phyloP scores from a whole-genome alignment of 2,888 invertebrate genomes.

The Mimas tiliae region DNA sequence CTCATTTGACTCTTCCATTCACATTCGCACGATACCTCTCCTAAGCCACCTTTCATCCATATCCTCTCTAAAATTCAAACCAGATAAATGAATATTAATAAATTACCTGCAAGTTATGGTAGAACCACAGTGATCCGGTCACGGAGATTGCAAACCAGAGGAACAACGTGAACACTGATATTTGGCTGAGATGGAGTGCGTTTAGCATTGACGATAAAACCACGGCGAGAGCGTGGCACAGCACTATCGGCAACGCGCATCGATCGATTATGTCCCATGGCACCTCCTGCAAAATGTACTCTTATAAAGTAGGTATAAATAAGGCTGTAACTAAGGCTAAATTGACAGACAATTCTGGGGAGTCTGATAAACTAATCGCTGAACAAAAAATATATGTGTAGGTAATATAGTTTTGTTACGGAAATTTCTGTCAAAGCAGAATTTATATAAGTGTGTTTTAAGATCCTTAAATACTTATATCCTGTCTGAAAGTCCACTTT shows the following conservation, averaged over 20 bases:
- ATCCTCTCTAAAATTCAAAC: not conserved
- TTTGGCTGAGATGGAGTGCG: conserved; percentile 88
- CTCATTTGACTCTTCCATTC: too few relatives aligned
- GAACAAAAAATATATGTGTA: too few relatives aligned
- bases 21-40: too few relatives aligned
- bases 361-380: too few relatives aligned
- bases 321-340: too few relatives aligned
- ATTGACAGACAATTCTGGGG: too few relatives aligned
- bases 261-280: conserved; percentile 90
- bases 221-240: conserved; percentile 92
- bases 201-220: conserved; percentile 90
- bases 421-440: too few relatives aligned
- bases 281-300: conserved; percentile 78
- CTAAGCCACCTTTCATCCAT: too few relatives aligned
- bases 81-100: not conserved
- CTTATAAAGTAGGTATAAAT: not conserved
- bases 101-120: conserved; percentile 92
- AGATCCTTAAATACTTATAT: not conserved
- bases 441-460: too few relatives aligned
- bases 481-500: conserved; percentile 9
- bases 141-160: conserved; percentile 90
- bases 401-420: too few relatives aligned
- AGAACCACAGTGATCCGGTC: conserved; percentile 91
- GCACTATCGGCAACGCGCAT: conserved; percentile 90
- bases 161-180: conserved; percentile 91